Base-by-base conservation (phyloP, 2,888 invertebrate species). In the Luffia ferchaultella region DNA sequence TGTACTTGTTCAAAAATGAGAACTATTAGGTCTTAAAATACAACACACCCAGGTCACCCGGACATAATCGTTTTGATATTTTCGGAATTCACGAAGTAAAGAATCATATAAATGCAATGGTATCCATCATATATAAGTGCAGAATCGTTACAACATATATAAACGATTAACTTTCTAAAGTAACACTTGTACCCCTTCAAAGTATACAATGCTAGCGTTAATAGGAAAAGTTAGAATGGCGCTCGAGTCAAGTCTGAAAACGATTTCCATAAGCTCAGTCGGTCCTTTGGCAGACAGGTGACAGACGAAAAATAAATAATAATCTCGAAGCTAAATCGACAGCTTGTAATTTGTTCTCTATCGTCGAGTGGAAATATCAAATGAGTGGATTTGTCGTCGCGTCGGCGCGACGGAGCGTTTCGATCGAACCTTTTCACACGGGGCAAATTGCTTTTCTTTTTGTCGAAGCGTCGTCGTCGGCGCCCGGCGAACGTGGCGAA, bases 361-460 rank as follows among this genome's bases (percentile, higher is more conserved):
- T 70, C 67, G 68, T 53, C 65, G 66, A 72, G 74, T 70, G 76
- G 73, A 80, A 82, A 80, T 80, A 77, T 78, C 78, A 74, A 80
- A 79, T 80, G 78, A 80, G 82, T 80, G 76, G 77, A 77, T 77
- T 76, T 74, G 76, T 69, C 67, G 60, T 69, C 67, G 60, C 40
- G 45, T 58, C 58, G 42, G 43, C 53, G 49, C 49, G 43, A 30
- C 43, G 20, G 46, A 44, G 51, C 51, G 52, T 46, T 52, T 54
- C 47, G 54, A 76, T 77, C 73, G 78, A 74, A 75, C 70, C 82
- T 80, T 82, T 82, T 82, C 79, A 80, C 70, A 77, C 79, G 79
- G 68, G 68, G 74, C 77, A 82, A 83, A 82, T 82, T 80, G 77
- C 82, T 83, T 83, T 83, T 49, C 78, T 79, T 80, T 79, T 82